phyloP scores from a whole-genome alignment of 1,140 invertebrate genomes.

The roundworm (Caenorhabditis elegans) region WBcel235 BX284602.5:14342501-14343000 shows the following conservation, averaged over 20 bases:
- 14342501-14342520: too few relatives aligned
- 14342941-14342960: too few relatives aligned
- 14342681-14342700: constrained; percentile 62
- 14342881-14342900: too few relatives aligned
- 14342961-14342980: too few relatives aligned
- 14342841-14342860: too few relatives aligned
- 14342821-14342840: too few relatives aligned
- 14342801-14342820: background rate
- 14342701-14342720: constrained; percentile 50
- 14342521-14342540: too few relatives aligned
- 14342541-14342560: too few relatives aligned
- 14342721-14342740: constrained; percentile 64
- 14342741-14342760: constrained; percentile 45
- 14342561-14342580: background rate
- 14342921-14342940: too few relatives aligned
- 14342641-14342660: constrained; percentile 54
- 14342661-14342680: constrained; percentile 54
- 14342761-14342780: background rate
- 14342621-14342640: background rate
- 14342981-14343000: too few relatives aligned
- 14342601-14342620: background rate
- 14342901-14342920: too few relatives aligned
- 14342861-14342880: too few relatives aligned
- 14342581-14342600: background rate
- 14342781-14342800: background rate